A percentile compares a stretch with the other conserved stretches of the same genome.
These are phyloP conservation scores for Chlorospingus flavigularis DNA, from an alignment of 2,797 vertebrate genomes.

Conservation along the genomic window DNA sequence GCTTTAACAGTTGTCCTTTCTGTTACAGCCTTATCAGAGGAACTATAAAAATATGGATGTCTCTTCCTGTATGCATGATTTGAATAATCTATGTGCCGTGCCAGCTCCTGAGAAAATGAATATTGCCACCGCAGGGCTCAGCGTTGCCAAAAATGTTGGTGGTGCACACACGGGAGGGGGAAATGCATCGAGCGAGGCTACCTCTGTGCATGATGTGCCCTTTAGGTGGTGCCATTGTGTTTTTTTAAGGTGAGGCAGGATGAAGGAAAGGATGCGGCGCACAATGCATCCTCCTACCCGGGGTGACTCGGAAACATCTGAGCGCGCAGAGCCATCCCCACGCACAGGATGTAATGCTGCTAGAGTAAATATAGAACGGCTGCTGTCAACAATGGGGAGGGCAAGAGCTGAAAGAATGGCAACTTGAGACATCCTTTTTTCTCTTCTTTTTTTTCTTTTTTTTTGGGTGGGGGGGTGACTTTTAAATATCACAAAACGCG, in stretches of 20 bases:
- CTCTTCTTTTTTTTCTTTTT: too few relatives aligned
- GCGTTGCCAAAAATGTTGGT: background rate
- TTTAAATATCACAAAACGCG: background rate
- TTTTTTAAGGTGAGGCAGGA: slow-evolving; percentile 23
- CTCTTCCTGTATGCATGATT: background rate
- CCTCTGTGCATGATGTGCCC: background rate
- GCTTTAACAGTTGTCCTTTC: slow-evolving; percentile 40
- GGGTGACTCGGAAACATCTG: slow-evolving; percentile 45
- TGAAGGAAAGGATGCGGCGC: background rate
- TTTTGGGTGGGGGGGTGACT: background rate
- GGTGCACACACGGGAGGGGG: accelerated
- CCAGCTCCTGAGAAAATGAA: background rate
- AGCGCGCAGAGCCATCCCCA: background rate
- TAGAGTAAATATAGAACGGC: slow-evolving; percentile 24
- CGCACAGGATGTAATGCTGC: slow-evolving; percentile 9
- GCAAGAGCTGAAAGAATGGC: background rate
- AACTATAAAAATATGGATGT: background rate
- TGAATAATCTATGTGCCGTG: background rate
- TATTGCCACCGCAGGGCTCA: background rate
- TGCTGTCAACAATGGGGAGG: background rate
- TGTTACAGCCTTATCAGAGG: slow-evolving; percentile 7
- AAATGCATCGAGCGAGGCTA: accelerated
- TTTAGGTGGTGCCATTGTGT: slow-evolving; percentile 75
- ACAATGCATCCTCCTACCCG: background rate
- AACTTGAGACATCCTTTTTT: background rate